Percentiles rank a stretch among this genome's conserved stretches.
These are phyloP conservation scores for Tympanoctomys barrerae DNA, from an alignment of 2,797 vertebrate species.

Conservation along the genomic window DNA sequence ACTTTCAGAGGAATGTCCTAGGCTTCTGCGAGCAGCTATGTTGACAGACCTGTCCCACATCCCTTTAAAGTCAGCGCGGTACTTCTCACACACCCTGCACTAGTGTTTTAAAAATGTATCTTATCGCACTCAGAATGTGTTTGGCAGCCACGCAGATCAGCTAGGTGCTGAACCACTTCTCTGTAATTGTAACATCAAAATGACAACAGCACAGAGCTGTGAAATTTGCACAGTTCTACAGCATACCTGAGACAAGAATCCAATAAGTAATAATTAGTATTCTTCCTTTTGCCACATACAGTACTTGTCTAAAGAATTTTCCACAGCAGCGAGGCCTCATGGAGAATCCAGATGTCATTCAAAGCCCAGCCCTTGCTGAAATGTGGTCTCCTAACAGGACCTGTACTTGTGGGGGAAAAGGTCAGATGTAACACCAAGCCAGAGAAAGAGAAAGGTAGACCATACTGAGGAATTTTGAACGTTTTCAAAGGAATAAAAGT, in stretches of 20 bases:
- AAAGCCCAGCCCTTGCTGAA: constrained; percentile 28
- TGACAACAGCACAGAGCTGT: neutral
- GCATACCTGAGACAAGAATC: constrained; percentile 49
- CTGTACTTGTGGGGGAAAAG: neutral
- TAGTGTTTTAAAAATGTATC: constrained; percentile 64
- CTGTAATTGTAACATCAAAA: constrained; percentile 28
- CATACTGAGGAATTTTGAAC: neutral
- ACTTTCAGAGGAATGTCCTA: constrained; percentile 43
- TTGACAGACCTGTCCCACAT: constrained; percentile 31
- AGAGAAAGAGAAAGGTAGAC: neutral
- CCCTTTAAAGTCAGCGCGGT: constrained; percentile 37
- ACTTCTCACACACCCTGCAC: constrained; percentile 53
- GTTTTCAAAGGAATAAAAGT: neutral
- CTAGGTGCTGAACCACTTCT: constrained; percentile 13
- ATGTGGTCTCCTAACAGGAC: neutral
- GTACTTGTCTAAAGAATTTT: constrained; percentile 58
- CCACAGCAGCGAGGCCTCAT: neutral
- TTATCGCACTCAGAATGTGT: neutral
- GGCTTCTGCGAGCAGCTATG: constrained; percentile 17
- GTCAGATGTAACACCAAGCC: neutral
- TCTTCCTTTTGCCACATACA: neutral
- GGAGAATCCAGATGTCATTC: neutral
- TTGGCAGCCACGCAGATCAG: neutral
- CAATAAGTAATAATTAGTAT: constrained; percentile 49
- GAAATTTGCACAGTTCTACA: neutral